Evolutionary conservation across 2,113 vertebrate genomes (phyloP).

Genomic region (Eublepharis macularius): DNA sequence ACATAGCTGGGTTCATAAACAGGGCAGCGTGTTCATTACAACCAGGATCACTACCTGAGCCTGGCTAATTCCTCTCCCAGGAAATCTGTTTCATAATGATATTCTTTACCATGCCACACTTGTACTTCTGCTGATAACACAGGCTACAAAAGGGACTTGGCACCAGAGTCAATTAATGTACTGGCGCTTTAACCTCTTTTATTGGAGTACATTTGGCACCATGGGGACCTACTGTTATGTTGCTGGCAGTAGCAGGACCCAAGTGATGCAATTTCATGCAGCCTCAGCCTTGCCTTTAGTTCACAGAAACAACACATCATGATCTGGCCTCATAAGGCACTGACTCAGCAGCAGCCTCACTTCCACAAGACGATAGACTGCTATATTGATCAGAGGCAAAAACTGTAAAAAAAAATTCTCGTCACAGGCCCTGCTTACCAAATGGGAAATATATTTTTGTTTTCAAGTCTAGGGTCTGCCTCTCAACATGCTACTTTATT

Average conservation of each 20-base stretch:
- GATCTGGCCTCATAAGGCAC: slow-evolving; percentile 65
- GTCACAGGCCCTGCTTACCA: background rate
- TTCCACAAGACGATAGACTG: background rate
- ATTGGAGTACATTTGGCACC: slow-evolving; percentile 69
- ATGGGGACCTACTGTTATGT: slow-evolving; percentile 56
- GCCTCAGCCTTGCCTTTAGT: slow-evolving; percentile 58
- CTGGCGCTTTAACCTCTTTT: slow-evolving; percentile 81
- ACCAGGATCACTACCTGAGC: slow-evolving; percentile 75
- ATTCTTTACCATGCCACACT: slow-evolving; percentile 75
- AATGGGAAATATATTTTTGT: background rate
- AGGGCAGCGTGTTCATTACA: slow-evolving; percentile 80
- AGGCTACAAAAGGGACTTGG: slow-evolving; percentile 80
- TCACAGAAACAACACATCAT: slow-evolving; percentile 27
- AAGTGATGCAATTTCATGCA: slow-evolving; percentile 60
- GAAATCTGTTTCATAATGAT: slow-evolving; percentile 84
- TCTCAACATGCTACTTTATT: background rate
- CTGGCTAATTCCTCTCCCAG: slow-evolving; percentile 83
- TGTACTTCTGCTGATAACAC: slow-evolving; percentile 84
- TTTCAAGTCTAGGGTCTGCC: background rate
- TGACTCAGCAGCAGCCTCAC: slow-evolving; percentile 61
- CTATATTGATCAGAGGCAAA: background rate
- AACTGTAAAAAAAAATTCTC: background rate
- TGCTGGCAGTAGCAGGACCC: slow-evolving; percentile 70
- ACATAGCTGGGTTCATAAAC: slow-evolving; percentile 78
- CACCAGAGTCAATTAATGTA: slow-evolving; percentile 80